Percentiles rank a stretch among this genome's conserved stretches.
These are phyloP conservation scores for Amblyopsis hoosieri DNA, from an alignment of 2,797 vertebrate species.

Conservation along the genomic window DNA sequence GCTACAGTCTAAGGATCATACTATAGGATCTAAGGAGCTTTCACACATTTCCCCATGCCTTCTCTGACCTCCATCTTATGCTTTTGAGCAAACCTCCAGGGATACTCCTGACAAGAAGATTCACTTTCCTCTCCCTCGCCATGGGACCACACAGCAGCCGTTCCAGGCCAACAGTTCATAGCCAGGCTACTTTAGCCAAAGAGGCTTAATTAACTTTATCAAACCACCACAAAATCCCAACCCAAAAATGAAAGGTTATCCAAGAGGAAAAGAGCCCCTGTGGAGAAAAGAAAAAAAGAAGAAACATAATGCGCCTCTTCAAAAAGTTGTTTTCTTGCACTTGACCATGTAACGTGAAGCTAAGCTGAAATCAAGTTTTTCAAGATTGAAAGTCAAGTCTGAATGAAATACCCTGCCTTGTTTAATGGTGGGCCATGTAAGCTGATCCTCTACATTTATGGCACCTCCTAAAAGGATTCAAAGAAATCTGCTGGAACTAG, in stretches of 20 bases:
- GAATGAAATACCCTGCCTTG: constrained; percentile 52
- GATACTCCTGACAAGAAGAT: constrained; percentile 54
- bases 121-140: constrained; percentile 40
- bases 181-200: constrained; percentile 31
- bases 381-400: constrained; percentile 59
- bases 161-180: constrained; percentile 47
- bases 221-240: constrained; percentile 15
- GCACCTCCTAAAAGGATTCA: constrained; percentile 54
- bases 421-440: constrained; percentile 57
- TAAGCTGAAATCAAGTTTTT: constrained; percentile 30
- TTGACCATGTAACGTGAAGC: constrained; percentile 40
- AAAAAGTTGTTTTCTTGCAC: constrained; percentile 40
- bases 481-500: constrained; percentile 57
- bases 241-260: constrained; percentile 20
- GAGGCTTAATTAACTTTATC: constrained; percentile 27
- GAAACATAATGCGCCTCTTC: constrained; percentile 18
- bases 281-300: background rate
- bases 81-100: constrained; percentile 50
- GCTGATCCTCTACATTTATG: constrained; percentile 56
- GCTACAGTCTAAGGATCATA: constrained; percentile 36
- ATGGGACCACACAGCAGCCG: constrained; percentile 40
- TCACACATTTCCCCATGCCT: constrained; percentile 51
- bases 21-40: constrained; percentile 51
- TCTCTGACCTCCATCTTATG: constrained; percentile 55
- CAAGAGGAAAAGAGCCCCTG: constrained; percentile 1